Evolutionary conservation across 2,888 invertebrate genomes (phyloP), one percentile per base, ranked within the genome.

Genomic region (Phlogophora meticulosa): DNA sequence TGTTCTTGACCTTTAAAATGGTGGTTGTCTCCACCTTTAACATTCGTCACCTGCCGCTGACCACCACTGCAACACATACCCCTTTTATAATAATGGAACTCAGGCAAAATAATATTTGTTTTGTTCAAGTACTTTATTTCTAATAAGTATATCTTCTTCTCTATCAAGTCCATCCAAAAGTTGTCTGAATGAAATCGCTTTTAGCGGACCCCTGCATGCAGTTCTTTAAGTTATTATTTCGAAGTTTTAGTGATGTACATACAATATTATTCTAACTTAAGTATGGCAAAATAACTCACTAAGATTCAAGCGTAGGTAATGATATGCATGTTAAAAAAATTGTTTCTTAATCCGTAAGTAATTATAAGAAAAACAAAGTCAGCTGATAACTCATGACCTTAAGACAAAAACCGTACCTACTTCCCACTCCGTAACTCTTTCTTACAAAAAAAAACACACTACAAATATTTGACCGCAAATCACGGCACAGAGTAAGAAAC

Each of bases 371-470:
- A 45, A 45, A 36, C 45, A 24, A 51, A 65, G 17, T 36, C 10
- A 46, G 38, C 58, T 42, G 10, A 11, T 51, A 58, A 53, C 36
- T n/a, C 13, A 24, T 57, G 53, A 72, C 76, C 76, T 76, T 76
- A 52, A 55, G 4, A 40, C 32, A 48, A n/a, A 17, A 11, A 20
- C 48, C 20, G 17, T 34, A 59, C 28, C 28, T 28, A 28, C 55
- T 76, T 67, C 56, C 60, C 67, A 32, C 38, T 63, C 45, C 22
- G 42, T 56, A 65, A 58, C 28, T 58, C 65, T 75, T 70, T 65
- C 65, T 51, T 22, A 28, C 60, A 58, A 17, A 45, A 62, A 17
- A 46, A 66, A 38, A 34, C 46, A 32, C 45, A 11, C 36, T 42
- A 66, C 22, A 76, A 75, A 60, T 57, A 72, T 52, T 53, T 48